Evolutionary conservation across 2,113 vertebrate genomes (phyloP), one percentile per base, ranked within the genome.

Genomic region (Elephantulus edwardii): DNA sequence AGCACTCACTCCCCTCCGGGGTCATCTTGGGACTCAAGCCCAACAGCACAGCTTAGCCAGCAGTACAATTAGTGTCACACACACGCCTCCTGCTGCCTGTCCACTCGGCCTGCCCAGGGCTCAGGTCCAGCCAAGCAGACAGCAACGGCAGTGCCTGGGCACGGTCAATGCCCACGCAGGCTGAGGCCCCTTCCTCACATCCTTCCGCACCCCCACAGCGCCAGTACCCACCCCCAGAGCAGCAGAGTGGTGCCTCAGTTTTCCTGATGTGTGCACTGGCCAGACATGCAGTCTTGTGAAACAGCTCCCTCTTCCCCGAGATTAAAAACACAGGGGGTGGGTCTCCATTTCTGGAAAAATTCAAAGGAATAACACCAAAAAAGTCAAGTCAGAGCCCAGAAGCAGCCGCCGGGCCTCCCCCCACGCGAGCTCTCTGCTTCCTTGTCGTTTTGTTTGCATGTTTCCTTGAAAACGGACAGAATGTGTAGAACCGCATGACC

Each of bases 361-460:
- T 56, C 3, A 71, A 60, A 42, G 88, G 26, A 58, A 50, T 50
- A 50, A 50, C 48, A 50, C 48, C 48, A 50, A 50, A 50, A 50
- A 16, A 16, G 16, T 16, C 48, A 50, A 50, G 48, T 50, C 48
- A n/a, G n/a, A n/a, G n/a, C n/a, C n/a, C n/a, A n/a, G n/a, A n/a
- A n/a, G n/a, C n/a, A 16, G 48, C 48, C 48, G 8, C 9, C 48
- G 48, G 48, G 48, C 48, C 9, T 16, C 48, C 9, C 48, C 48
- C 48, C 8, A 8, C 48, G 48, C 9, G 48, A 50, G 48, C 48
- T 16, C 48, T 50, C 48, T 50, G 48, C 16, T n/a, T n/a, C n/a
- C n/a, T n/a, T n/a, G n/a, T n/a, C n/a, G n/a, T 89, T 98, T 88
- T 20, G 92, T 96, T 98, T 99, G 98, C 99, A 99, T 99, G 98